Percentiles rank a stretch among this genome's conserved stretches.
Evolutionary conservation across 2,888 invertebrate species (phyloP).

Genomic region (Sarcophaga rosellei): DNA sequence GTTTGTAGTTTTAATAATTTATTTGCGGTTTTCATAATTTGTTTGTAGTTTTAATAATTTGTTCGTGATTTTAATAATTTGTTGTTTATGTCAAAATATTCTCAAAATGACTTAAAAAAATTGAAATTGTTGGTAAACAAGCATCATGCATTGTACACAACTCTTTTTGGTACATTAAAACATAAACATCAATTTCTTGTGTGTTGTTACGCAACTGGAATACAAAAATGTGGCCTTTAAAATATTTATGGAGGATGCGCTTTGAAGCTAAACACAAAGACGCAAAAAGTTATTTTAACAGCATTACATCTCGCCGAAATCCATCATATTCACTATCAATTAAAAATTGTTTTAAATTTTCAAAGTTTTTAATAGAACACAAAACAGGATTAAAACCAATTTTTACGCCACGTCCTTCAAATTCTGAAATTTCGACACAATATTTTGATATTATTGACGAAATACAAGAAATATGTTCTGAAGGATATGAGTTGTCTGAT

Average conservation of each 20-base stretch:
- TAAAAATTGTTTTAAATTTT: constrained; percentile 55
- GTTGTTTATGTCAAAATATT: no score
- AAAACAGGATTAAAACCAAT: constrained; percentile 10
- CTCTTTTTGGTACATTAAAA: constrained; percentile 53
- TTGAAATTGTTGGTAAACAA: constrained; percentile 45
- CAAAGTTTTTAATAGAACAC: constrained; percentile 49
- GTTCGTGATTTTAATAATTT: no score
- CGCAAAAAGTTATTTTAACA: constrained; percentile 50
- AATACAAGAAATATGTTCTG: constrained; percentile 20
- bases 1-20: no score
- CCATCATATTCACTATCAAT: constrained; percentile 54
- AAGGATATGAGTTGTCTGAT: constrained; percentile 10
- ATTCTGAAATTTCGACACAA: background rate
- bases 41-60: no score
- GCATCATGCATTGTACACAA: constrained; percentile 29
- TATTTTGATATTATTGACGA: constrained; percentile 37
- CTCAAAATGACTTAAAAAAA: constrained; percentile 20
- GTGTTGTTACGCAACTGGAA: constrained; percentile 59
- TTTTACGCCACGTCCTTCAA: constrained; percentile 12
- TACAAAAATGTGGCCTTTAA: constrained; percentile 58
- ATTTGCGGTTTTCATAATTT: no score
- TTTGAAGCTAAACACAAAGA: constrained; percentile 54
- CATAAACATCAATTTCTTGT: constrained; percentile 64
- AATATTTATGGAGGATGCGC: constrained; percentile 56
- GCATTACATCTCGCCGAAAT: constrained; percentile 46